phyloP scores from a whole-genome alignment of 2,888 invertebrate genomes.

The Cheilosia urbana region DNA sequence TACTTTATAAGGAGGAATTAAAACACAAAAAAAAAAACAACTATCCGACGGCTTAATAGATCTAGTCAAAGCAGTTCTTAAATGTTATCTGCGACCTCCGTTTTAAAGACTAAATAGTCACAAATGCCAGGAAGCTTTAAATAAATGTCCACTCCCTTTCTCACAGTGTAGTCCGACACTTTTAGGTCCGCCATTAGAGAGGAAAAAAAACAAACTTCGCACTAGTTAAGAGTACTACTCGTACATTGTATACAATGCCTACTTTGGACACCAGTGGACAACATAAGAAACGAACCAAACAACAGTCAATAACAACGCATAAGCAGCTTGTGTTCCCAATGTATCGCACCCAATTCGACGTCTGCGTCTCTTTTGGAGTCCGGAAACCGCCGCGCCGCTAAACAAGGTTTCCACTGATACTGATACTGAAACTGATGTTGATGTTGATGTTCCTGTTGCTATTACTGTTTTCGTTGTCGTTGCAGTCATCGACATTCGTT shows the following conservation, averaged over 20 bases:
- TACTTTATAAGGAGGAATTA: too few relatives aligned
- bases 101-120: too few relatives aligned
- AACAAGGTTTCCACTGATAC: conserved; percentile 52
- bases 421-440: neutral
- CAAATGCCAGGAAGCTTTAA: too few relatives aligned
- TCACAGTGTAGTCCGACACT: too few relatives aligned
- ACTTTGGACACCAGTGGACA: conserved; percentile 57
- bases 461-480: conserved; percentile 23
- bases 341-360: conserved; percentile 58
- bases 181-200: conserved; percentile 21
- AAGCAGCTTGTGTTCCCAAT: conserved; percentile 67
- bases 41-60: too few relatives aligned
- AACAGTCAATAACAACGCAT: conserved; percentile 26
- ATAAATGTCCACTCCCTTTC: too few relatives aligned
- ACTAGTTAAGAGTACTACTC: conserved; percentile 51
- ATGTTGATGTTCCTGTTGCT: conserved; percentile 15
- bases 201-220: neutral
- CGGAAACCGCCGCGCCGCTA: conserved; percentile 56
- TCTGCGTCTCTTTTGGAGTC: conserved; percentile 30
- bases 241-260: conserved; percentile 56
- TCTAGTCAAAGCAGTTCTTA: too few relatives aligned
- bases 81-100: too few relatives aligned
- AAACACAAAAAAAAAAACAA: too few relatives aligned
- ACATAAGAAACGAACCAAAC: conserved; percentile 38
- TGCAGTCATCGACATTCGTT: conserved; percentile 31